Evolutionary conservation across 2,888 invertebrate genomes (phyloP).

Genomic region (Antheraea assamensis): DNA sequence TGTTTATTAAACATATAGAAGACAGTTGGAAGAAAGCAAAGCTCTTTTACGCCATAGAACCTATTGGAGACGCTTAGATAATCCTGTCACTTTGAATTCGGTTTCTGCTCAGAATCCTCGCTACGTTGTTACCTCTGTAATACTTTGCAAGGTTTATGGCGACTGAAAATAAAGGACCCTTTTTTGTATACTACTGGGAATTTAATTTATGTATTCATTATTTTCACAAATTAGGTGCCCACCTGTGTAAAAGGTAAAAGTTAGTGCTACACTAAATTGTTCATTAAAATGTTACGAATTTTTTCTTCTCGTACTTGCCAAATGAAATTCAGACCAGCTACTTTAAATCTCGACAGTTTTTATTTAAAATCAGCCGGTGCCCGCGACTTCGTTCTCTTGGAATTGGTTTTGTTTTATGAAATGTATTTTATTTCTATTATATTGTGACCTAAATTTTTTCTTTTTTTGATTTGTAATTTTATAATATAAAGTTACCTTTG

Average conservation of each 20-base stretch:
- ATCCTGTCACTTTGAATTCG: slow-evolving; percentile 67
- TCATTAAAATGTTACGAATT: slow-evolving; percentile 13
- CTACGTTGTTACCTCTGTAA: slow-evolving; percentile 57
- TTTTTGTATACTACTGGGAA: slow-evolving; percentile 30
- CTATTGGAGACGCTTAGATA: slow-evolving; percentile 51
- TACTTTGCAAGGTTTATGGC: slow-evolving; percentile 58
- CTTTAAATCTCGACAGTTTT: not conserved
- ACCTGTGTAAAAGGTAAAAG: slow-evolving; percentile 24
- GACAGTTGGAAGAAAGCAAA: slow-evolving; percentile 30
- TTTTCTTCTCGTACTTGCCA: not conserved
- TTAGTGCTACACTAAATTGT: slow-evolving; percentile 23
- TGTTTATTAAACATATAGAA: slow-evolving; percentile 25
- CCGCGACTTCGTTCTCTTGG: too few species aligned
- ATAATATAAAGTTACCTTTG: too few species aligned
- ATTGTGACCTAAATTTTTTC: too few species aligned
- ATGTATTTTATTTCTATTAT: too few species aligned
- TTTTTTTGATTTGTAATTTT: too few species aligned
- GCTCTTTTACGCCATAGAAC: slow-evolving; percentile 41
- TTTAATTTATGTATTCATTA: slow-evolving; percentile 38
- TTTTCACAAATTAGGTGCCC: slow-evolving; percentile 27
- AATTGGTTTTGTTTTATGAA: too few species aligned
- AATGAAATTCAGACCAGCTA: slow-evolving; percentile 1
- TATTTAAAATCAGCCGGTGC: not conserved
- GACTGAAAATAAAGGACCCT: slow-evolving; percentile 42
- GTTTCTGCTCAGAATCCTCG: slow-evolving; percentile 49